Evolutionary conservation across 2,797 vertebrate genomes (phyloP).

Genomic region (Phoxinus dragarum): DNA sequence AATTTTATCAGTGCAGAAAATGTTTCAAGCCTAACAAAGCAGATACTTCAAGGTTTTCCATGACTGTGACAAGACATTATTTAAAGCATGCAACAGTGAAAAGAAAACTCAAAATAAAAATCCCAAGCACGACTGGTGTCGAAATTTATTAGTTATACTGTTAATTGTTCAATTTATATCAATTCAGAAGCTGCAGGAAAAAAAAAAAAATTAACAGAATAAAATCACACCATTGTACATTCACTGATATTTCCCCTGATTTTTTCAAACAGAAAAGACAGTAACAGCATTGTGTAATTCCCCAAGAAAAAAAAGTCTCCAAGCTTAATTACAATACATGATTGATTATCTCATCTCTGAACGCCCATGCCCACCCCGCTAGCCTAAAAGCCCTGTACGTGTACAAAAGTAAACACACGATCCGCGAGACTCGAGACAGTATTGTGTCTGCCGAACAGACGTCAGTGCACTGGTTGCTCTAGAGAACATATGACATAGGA

Average conservation of each 20-base stretch:
- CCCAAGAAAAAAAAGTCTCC: slow-evolving; percentile 63
- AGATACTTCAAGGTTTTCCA: neutral
- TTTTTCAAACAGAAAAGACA: slow-evolving; percentile 67
- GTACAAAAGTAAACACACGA: slow-evolving; percentile 42
- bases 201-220: slow-evolving; percentile 53
- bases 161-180: slow-evolving; percentile 73
- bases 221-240: slow-evolving; percentile 72
- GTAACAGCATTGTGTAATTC: slow-evolving; percentile 51
- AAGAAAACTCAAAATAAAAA: slow-evolving; percentile 12
- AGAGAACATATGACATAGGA: neutral
- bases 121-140: slow-evolving; percentile 62
- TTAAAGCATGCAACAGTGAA: neutral
- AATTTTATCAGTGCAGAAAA: neutral
- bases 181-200: slow-evolving; percentile 66
- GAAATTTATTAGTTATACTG: slow-evolving; percentile 82
- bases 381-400: slow-evolving; percentile 37
- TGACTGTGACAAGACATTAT: no score
- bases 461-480: slow-evolving; percentile 35
- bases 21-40: no score
- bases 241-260: slow-evolving; percentile 81
- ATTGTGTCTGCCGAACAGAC: slow-evolving; percentile 27
- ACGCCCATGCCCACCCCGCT: slow-evolving; percentile 10
- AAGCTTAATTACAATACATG: slow-evolving; percentile 69
- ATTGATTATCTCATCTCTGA: slow-evolving; percentile 29
- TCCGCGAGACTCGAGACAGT: slow-evolving; percentile 11